Evolutionary conservation across 2,113 vertebrate species (phyloP), one percentile per base, ranked within the genome.

Genomic region (Psilopsiagon aymara): DNA sequence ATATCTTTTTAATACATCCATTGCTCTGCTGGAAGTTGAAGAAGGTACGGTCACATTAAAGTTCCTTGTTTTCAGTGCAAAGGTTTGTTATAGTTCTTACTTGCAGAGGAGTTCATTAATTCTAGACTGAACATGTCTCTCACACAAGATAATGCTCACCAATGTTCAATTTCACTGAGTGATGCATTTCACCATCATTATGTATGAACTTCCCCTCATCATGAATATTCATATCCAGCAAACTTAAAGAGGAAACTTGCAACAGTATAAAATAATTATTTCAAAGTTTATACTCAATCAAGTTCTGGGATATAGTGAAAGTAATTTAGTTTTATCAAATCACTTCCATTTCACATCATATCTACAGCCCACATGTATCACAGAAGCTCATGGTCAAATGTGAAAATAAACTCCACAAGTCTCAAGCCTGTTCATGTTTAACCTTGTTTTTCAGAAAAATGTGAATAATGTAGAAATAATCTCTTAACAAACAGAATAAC

Each of bases 1-100:
- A 63, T 6, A 68, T 41, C 24, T 60, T 73, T 52, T 57, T 25
- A 53, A 75, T 17, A 67, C 28, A 63, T 31, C 44, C 44, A 77
- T 8, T 77, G 37, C 80, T 94, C 80, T 78, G 43, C 59, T 96
- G 11, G 17, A 78, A 77, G 20, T 10, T 74, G 68, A 90, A 86
- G 76, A 21, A 20, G 11, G n/a, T 69, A 92, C 25, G 35, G 60
- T 60, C 55, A 89, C 70, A 75, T 55, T 59, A 11, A 79, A 37
- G 11, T 27, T 79, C 21, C 51, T 60, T 33, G 35, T 17, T 52
- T 75, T 55, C 57, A 88, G 21, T 29, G 46, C 37, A 81, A 88
- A 68, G 6, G 18, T 60, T 89, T 89, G 43, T 75, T 78, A 59
- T 0, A 67, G 12, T 62, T 84, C 57, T 70, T 66, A 70, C 11